Evolutionary conservation across 2,888 invertebrate genomes (phyloP), one percentile per base, ranked within the genome.

Genomic region (Melanargia galathea): DNA sequence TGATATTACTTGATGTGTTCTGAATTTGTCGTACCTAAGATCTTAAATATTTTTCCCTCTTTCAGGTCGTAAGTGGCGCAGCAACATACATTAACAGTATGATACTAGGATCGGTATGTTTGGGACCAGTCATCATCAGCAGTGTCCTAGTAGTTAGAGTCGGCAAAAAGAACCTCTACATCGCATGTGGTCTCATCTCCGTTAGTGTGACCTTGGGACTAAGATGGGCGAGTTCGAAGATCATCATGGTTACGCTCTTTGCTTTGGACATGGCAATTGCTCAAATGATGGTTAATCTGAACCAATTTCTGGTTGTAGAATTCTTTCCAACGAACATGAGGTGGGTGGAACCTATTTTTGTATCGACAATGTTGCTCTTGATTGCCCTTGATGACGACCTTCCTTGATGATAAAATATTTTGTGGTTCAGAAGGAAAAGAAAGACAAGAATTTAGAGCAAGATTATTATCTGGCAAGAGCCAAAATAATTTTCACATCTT

Each of bases 251-350:
- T 0, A 71, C 81, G 0, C 63, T 86, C 5, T 85, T 85, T 52
- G 78, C 86, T 0, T 46, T 75, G 0, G 77, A 75, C 1, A 75
- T 78, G 0, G 81, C 85, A 0, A 64, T 84, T 0, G 63, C 75
- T 0, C 83, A 84, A 46, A 71, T 75, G 0, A 78, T 82, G 74
- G 77, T 81, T 49, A 77, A 78, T 24, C 66, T 86, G 13, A 69
- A 72, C 7, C 80, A 82, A 26, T 77, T 77, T 0, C 67, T 78
- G 11, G 66, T 76, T 1, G 72, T 86, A 2, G 82, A 84, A 40
- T 67, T 81, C 0, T 82, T 85, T 57, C 83, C 84, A 0, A 86
- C 86, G 1, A 72, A 71, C 10, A 77, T 78, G 24, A 79, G 84
- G 86, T 86, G 40, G 10, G 60, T 61, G 11, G 3, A 22, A 24